Evolutionary conservation across 2,797 vertebrate species (phyloP), one percentile per base, ranked within the genome.

Genomic region (Octomys mimax): DNA sequence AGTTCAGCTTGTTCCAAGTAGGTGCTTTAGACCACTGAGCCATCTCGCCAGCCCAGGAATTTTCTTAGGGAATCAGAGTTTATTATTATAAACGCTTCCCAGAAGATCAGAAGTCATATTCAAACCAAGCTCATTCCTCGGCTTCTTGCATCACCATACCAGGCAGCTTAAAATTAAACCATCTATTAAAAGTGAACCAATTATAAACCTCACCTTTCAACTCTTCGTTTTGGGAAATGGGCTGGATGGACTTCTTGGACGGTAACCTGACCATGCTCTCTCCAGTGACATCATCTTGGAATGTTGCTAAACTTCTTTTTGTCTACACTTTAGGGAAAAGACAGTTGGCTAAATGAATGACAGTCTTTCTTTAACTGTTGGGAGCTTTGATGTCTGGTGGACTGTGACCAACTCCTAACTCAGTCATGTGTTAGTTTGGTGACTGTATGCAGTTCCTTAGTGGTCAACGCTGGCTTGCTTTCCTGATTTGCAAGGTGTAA

Each of bases 151-250:
- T 97, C 96, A 94, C 73, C 93, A 82, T 42, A 6, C 75, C 57
- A 64, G 95, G 61, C 94, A 81, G 88, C 96, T 96, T 96, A 94
- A 97, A 54, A 98, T 97, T 97, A 96, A 97, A 97, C 87, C 66
- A 87, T 95, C 95, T 97, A 89, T 96, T 97, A 94, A 96, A 97
- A 97, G 88, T 57, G 71, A 97, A 91, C 93, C 70, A 92, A 86
- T 97, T 96, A 96, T 95, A 95, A 97, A 96, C 97, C 92, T 98
- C 81, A 96, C 97, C 97, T 96, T 91, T 87, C 92, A 95, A 92
- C 95, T 94, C 75, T 39, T 71, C 89, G 88, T 97, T 97, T 97
- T 96, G 97, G 97, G 97, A 98, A 98, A 95, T 57, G 64, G 93
- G 79, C 95, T 97, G 87, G 87, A 92, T 91, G 70, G 62, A 79